These are phyloP conservation scores for Ochropleura plecta DNA, from an alignment of 2,888 invertebrate species.

Conservation along the genomic window DNA sequence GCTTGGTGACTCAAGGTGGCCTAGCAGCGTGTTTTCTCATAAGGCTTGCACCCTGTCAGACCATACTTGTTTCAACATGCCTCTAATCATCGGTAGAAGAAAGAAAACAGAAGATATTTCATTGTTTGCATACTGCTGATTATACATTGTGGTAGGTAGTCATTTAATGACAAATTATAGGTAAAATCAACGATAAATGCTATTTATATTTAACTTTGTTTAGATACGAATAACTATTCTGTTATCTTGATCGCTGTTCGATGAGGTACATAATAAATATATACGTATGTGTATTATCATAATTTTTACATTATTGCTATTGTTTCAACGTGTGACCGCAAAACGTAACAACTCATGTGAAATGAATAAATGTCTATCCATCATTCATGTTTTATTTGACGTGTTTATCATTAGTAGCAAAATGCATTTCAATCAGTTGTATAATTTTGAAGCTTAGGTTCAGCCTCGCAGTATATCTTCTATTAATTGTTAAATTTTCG, in stretches of 20 bases:
- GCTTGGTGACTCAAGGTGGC: constrained; percentile 89
- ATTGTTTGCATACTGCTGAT: background rate
- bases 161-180: constrained; percentile 3
- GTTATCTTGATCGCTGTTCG: background rate
- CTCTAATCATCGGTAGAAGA: constrained; percentile 67
- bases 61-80: constrained; percentile 90
- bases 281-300: background rate
- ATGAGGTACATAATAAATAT: background rate
- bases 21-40: constrained; percentile 90
- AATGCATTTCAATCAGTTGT: constrained; percentile 25
- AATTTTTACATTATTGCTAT: constrained; percentile 4
- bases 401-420: constrained; percentile 25
- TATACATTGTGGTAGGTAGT: background rate
- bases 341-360: constrained; percentile 11
- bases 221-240: background rate
- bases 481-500: constrained; percentile 1
- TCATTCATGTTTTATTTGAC: constrained; percentile 38
- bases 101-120: constrained; percentile 42
- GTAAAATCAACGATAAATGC: constrained; percentile 19
- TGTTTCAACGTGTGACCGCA: background rate
- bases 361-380: constrained; percentile 11
- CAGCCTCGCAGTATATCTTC: background rate
- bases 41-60: constrained; percentile 91
- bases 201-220: constrained; percentile 28
- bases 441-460: constrained; percentile 13